Base-by-base conservation (phyloP, 2,113 vertebrate species). In the Pangasianodon hypophthalmus region DNA sequence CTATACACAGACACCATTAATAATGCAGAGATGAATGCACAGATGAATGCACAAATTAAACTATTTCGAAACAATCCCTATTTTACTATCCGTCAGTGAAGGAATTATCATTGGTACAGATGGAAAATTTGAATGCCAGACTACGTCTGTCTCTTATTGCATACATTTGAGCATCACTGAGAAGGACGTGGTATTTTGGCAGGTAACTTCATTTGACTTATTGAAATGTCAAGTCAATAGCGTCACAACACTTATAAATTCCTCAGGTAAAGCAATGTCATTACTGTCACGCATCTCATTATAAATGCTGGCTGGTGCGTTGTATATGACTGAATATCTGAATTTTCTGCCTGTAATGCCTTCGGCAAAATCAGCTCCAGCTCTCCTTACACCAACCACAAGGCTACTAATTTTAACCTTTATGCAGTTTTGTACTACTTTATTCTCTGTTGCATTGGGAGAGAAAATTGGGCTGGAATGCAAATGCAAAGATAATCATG, bases 401-500 rank as follows among this genome's bases (percentile, higher is more conserved):
- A 73, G 37, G 16, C 32, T 41, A 54, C 50, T 56, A 75, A 75
- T 75, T 56, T 9, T 26, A 75, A 58, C 50, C 37, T 58, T 13
- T 13, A 0, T 56, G 52, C 56, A 62, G 21, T 56, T 83, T 83
- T 50, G 77, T 80, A 80, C 46, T n/a, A 14, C 77, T 50, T 81
- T 44, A 13, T 26, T 62, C 50, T 86, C n/a, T 54, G 52, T 44
- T 75, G 85, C 85, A 29, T 87, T 44, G 50, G 37, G n/a, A 52
- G 32, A 84, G 67, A 56, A 87, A 75, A 75, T 41, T 21, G 52
- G 50, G 37, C 48, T 75, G 50, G 67, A 87, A 87, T 58, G 32
- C 85, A 87, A 87, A 87, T 58, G 32, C 37, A 77, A 44, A 21
- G 50, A 58, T 87, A 58, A 77, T 77, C 32, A 58, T 16, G 29